These are phyloP conservation scores for Diadophis punctatus DNA, from an alignment of 2,113 vertebrate species.

Conservation along the genomic window DNA sequence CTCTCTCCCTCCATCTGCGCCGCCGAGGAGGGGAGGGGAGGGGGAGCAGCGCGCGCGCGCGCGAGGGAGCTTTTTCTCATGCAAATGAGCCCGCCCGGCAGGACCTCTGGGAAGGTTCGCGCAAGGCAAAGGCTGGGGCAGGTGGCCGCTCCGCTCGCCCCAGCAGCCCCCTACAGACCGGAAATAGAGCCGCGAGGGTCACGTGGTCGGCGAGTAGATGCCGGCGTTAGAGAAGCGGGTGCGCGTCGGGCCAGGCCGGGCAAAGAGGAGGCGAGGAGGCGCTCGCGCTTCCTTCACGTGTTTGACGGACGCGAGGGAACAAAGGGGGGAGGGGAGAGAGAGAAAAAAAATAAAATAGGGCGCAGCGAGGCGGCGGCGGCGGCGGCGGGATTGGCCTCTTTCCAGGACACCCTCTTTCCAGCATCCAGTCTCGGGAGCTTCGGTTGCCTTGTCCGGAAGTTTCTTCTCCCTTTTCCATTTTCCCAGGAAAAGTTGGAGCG, in stretches of 20 bases:
- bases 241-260: background rate
- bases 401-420: background rate
- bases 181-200: slow-evolving; percentile 46
- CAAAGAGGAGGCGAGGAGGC: background rate
- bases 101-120: slow-evolving; percentile 32
- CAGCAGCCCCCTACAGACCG: slow-evolving; percentile 46
- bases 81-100: slow-evolving; percentile 38
- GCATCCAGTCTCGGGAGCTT: slow-evolving; percentile 28
- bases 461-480: slow-evolving; percentile 21
- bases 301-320: background rate
- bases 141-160: slow-evolving; percentile 6
- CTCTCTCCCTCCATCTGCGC: background rate
- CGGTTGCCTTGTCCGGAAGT: slow-evolving; percentile 38
- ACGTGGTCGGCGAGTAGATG: background rate
- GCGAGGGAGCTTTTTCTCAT: slow-evolving; percentile 29
- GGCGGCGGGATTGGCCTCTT: background rate
- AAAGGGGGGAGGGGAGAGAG: background rate
- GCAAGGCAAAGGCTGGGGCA: background rate
- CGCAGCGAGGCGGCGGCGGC: background rate
- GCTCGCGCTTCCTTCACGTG: background rate
- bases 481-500: slow-evolving; percentile 36
- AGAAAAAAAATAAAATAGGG: background rate
- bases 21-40: too few relatives aligned
- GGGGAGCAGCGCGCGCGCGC: background rate
- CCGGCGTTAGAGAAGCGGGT: background rate